phyloP scores from a whole-genome alignment of 1,140 invertebrate genomes.

The Drosophila rhopaloa region DNA sequence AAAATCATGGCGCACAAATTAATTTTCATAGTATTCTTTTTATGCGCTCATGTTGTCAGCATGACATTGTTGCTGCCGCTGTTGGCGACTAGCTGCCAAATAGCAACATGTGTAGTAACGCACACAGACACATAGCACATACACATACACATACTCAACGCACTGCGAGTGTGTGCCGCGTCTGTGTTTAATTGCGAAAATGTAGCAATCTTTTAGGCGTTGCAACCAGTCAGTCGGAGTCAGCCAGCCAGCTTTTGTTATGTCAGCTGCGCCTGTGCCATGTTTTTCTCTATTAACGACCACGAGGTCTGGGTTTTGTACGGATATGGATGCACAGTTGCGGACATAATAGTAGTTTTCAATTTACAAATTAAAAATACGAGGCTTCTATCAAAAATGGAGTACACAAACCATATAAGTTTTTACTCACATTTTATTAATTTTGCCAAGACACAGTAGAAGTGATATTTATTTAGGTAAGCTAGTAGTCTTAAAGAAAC shows the following conservation, averaged over 20 bases:
- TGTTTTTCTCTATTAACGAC: constrained; percentile 74
- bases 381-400: too few species aligned
- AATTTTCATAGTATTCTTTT: constrained; percentile 68
- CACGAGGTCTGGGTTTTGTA: constrained; percentile 26
- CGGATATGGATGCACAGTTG: not conserved
- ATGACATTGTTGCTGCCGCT: constrained; percentile 56
- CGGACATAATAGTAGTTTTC: not conserved
- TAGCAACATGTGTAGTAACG: constrained; percentile 69
- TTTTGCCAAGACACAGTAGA: too few species aligned
- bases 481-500: too few species aligned
- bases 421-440: too few species aligned
- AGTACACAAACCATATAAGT: too few species aligned
- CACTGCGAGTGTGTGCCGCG: constrained; percentile 24
- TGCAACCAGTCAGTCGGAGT: constrained; percentile 52
- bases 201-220: constrained; percentile 80
- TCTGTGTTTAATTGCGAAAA: constrained; percentile 79
- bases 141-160: constrained; percentile 6
- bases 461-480: too few species aligned
- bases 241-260: constrained; percentile 64
- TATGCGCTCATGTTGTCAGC: constrained; percentile 77
- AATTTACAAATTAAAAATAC: not conserved
- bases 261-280: constrained; percentile 63
- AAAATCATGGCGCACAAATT: constrained; percentile 67
- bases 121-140: constrained; percentile 25
- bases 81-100: constrained; percentile 49